phyloP scores from a whole-genome alignment of 2,113 vertebrate species.

The Seriola rivoliana region DNA sequence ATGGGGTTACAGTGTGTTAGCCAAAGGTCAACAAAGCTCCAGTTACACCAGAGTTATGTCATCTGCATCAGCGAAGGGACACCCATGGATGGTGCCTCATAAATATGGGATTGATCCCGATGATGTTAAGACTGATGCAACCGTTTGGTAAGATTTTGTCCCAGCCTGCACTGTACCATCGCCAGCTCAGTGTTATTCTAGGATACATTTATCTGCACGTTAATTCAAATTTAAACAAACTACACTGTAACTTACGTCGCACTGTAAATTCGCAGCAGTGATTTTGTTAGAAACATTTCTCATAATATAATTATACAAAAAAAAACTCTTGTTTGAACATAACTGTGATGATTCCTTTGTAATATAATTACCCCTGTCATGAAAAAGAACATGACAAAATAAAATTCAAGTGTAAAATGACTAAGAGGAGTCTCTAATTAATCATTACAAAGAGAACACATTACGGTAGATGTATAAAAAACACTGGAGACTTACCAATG shows the following conservation, averaged over 20 bases:
- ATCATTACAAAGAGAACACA: too few species aligned
- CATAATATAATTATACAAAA: background rate
- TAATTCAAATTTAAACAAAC: background rate
- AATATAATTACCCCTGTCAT: too few species aligned
- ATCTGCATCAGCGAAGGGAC: constrained; percentile 10
- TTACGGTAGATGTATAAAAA: too few species aligned
- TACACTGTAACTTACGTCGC: background rate
- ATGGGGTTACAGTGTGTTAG: constrained; percentile 32
- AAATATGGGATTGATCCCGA: background rate
- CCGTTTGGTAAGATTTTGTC: background rate
- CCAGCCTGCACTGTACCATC: background rate
- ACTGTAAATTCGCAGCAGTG: background rate
- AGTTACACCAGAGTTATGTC: constrained; percentile 18
- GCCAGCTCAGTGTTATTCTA: background rate
- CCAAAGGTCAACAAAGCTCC: constrained; percentile 53
- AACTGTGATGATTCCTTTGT: background rate
- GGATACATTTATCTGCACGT: background rate
- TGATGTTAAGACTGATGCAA: constrained; percentile 20
- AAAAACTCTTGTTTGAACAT: background rate
- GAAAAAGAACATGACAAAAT: too few species aligned
- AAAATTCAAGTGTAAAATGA: too few species aligned
- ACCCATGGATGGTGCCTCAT: background rate
- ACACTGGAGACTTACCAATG: too few species aligned
- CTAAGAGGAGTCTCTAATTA: too few species aligned
- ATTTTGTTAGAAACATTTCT: background rate